Base-by-base conservation (phyloP, 2,113 vertebrate species). In the Piliocolobus tephrosceles region DNA sequence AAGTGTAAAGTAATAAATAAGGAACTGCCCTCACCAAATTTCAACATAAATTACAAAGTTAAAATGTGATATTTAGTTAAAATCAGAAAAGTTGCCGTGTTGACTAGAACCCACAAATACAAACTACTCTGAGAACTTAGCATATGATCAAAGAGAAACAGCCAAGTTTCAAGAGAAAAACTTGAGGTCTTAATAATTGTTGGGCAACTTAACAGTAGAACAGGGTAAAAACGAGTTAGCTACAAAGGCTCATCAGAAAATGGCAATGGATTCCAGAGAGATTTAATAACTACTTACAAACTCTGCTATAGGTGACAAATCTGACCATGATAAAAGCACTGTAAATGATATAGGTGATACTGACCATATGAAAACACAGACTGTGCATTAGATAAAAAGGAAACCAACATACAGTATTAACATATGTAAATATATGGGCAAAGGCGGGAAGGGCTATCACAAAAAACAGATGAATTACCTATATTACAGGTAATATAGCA, bases 191-290 rank as follows among this genome's bases (percentile, higher is more conserved):
- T 91, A 73, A 68, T 6, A 55, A 76, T 3, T 58, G 55, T 47
- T 91, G n/a, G n/a, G 27, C 83, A 94, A 78, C 22, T 40, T 22
- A 27, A 88, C 47, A 93, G 38, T 32, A 91, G 27, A 88, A 91
- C 30, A 87, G 55, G 80, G 47, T 58, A 76, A 91, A 81, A 82
- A 23, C 61, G 61, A 94, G 66, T 76, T 91, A 45, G 47, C 82
- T 75, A 66, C 68, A 47, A 68, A 83, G 61, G 38, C 91, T 72
- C 17, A 50, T 76, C 40, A 90, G 88, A 97, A 91, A 91, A 97
- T n/a, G 55, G 70, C 61, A 91, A 91, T n/a, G 68, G 88, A 91
- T 79, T 84, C 88, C 90, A 84, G 90, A 93, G n/a, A 80, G 38
- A 66, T 86, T 92, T 85, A 90, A 75, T 61, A 68, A 83, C 40